phyloP scores from a whole-genome alignment of 2,888 invertebrate species.

The Muscina levida region DNA sequence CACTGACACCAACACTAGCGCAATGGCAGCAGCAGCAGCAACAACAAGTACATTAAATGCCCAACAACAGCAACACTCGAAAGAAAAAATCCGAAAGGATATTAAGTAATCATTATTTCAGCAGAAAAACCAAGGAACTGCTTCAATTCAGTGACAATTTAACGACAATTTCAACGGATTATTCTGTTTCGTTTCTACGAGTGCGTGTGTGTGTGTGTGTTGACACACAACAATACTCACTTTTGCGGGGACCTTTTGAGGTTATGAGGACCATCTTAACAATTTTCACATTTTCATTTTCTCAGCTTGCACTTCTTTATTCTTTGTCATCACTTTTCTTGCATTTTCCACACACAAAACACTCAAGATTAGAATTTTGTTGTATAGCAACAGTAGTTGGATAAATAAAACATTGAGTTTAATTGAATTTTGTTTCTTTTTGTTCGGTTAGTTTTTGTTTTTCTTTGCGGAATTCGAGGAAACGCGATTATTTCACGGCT shows the following conservation, averaged over 20 bases:
- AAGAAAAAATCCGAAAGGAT: conserved; percentile 61
- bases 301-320: conserved; percentile 2
- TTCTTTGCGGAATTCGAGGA: background rate
- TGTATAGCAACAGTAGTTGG: conserved; percentile 54
- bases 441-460: background rate
- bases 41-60: conserved; percentile 49
- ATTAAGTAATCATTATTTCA: conserved; percentile 70
- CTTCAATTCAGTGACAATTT: conserved; percentile 13
- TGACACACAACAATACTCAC: conserved; percentile 43
- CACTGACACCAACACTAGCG: conserved; percentile 50
- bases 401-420: conserved; percentile 46
- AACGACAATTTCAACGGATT: conserved; percentile 21
- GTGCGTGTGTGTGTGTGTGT: too few relatives aligned
- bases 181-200: background rate
- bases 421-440: conserved; percentile 56
- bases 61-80: conserved; percentile 41
- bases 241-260: conserved; percentile 49
- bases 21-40: conserved; percentile 55
- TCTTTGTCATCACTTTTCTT: conserved; percentile 31
- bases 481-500: background rate
- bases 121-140: background rate
- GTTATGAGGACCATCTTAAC: conserved; percentile 60
- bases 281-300: conserved; percentile 41
- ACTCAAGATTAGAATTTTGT: conserved; percentile 4
- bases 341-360: conserved; percentile 25